phyloP scores from a whole-genome alignment of 2,797 vertebrate genomes.

The Eutrigla gurnardus region DNA sequence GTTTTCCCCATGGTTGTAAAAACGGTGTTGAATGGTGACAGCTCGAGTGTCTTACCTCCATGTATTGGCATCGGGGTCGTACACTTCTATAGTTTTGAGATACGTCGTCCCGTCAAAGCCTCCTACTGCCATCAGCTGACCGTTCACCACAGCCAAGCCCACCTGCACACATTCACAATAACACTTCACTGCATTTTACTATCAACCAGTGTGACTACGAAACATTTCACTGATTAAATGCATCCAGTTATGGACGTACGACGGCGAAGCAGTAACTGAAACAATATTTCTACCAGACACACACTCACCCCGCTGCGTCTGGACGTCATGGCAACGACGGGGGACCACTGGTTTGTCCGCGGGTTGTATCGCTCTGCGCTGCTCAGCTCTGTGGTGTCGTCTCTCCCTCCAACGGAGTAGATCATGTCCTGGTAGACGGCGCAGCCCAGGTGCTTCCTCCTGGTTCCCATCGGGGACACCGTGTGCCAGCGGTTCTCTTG shows the following conservation, averaged over 20 bases:
- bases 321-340: slow-evolving; percentile 98
- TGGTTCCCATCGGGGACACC: slow-evolving; percentile 97
- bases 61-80: slow-evolving; percentile 98
- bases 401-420: slow-evolving; percentile 96
- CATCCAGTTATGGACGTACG: too few relatives aligned
- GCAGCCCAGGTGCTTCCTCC: slow-evolving; percentile 97
- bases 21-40: neutral
- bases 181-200: neutral
- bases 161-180: slow-evolving; percentile 83
- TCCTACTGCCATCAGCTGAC: slow-evolving; percentile 98
- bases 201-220: neutral
- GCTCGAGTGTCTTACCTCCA: slow-evolving; percentile 89
- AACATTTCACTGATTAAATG: neutral
- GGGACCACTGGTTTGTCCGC: slow-evolving; percentile 98
- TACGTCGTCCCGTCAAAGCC: slow-evolving; percentile 99
- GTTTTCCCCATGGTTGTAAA: neutral
- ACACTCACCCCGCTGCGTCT: slow-evolving; percentile 92
- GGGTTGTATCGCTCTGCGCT: slow-evolving; percentile 98
- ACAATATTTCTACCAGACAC: neutral
- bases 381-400: slow-evolving; percentile 98
- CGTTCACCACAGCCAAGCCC: slow-evolving; percentile 97
- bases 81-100: slow-evolving; percentile 99
- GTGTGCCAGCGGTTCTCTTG: slow-evolving; percentile 99
- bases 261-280: neutral
- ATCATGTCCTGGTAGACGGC: slow-evolving; percentile 99